These are phyloP conservation scores for Melanogrammus aeglefinus DNA, from an alignment of 2,797 vertebrate genomes.

Conservation along the genomic window DNA sequence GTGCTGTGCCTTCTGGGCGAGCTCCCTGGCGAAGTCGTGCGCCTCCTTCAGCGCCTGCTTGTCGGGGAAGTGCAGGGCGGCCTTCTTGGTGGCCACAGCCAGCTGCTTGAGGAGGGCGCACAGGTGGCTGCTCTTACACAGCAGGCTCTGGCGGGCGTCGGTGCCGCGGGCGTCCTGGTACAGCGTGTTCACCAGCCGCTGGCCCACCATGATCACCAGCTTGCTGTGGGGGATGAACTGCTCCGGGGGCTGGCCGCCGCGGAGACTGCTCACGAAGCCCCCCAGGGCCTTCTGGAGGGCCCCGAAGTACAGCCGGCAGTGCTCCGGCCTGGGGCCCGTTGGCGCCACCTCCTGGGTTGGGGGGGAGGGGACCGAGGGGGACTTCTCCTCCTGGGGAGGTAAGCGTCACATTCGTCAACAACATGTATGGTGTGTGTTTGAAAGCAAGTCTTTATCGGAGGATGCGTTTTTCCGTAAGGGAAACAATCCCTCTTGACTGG, in stretches of 20 bases:
- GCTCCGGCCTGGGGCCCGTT: conserved; percentile 67
- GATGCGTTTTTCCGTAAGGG: background rate
- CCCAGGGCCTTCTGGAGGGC: conserved; percentile 87
- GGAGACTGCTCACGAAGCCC: conserved; percentile 74
- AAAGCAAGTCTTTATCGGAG: background rate
- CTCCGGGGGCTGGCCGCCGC: conserved; percentile 79
- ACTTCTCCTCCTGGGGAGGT: conserved; percentile 33
- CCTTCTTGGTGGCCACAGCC: conserved; percentile 88
- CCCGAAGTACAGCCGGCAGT: conserved; percentile 86
- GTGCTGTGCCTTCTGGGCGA: conserved; percentile 77
- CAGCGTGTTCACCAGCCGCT: conserved; percentile 87
- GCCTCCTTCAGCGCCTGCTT: conserved; percentile 68
- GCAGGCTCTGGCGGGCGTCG: conserved; percentile 69
- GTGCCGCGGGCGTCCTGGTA: conserved; percentile 76
- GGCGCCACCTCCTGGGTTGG: conserved; percentile 18
- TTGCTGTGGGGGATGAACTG: conserved; percentile 90
- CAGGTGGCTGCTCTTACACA: conserved; percentile 81
- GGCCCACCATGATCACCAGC: conserved; percentile 91
- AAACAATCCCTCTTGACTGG: background rate
- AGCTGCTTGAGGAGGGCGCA: conserved; percentile 88
- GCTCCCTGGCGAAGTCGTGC: conserved; percentile 70
- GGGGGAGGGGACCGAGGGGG: background rate
- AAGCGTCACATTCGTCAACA: background rate
- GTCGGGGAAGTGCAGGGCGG: conserved; percentile 79
- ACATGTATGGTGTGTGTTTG: background rate